These are phyloP conservation scores for Drosophila anceps DNA, from an alignment of 2,888 invertebrate genomes.

Conservation along the genomic window DNA sequence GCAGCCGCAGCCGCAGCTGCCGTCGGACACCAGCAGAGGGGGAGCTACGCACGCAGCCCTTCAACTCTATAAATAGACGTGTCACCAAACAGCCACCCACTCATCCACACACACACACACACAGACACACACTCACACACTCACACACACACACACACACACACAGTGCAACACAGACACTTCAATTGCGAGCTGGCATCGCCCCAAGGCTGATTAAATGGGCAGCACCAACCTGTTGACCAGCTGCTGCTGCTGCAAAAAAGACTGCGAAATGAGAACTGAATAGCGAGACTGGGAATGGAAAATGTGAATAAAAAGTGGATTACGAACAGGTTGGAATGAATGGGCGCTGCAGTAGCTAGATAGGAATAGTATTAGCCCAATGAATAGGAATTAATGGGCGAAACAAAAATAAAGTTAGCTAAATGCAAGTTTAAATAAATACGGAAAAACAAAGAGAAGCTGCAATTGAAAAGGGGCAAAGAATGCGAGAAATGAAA, in stretches of 20 bases:
- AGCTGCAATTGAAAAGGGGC: not conserved
- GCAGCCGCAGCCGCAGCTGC: constrained; percentile 27
- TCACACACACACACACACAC: not conserved
- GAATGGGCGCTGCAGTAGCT: constrained; percentile 6
- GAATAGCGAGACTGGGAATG: not conserved
- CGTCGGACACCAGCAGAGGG: constrained; percentile 25
- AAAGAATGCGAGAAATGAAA: not conserved
- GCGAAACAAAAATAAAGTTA: not conserved
- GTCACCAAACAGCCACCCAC: not conserved
- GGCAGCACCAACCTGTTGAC: constrained; percentile 53
- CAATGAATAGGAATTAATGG: constrained; percentile 10
- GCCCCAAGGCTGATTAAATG: constrained; percentile 41
- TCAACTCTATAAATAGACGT: constrained; percentile 43
- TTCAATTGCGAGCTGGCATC: constrained; percentile 9
- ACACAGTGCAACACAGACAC: constrained; percentile 1
- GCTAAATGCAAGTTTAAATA: not conserved
- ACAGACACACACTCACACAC: too few species aligned
- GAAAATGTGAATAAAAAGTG: not conserved
- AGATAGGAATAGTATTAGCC: not conserved
- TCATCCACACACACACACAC: not conserved
- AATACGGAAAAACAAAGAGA: not conserved
- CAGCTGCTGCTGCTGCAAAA: constrained; percentile 31
- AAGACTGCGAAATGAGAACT: not conserved
- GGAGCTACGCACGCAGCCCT: constrained; percentile 8
- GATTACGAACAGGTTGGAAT: constrained; percentile 10